Percentiles rank a stretch among this genome's conserved stretches.
These are phyloP conservation scores for Eupristina koningsbergeri DNA, from an alignment of 1,140 invertebrate genomes.

Conservation along the genomic window DNA sequence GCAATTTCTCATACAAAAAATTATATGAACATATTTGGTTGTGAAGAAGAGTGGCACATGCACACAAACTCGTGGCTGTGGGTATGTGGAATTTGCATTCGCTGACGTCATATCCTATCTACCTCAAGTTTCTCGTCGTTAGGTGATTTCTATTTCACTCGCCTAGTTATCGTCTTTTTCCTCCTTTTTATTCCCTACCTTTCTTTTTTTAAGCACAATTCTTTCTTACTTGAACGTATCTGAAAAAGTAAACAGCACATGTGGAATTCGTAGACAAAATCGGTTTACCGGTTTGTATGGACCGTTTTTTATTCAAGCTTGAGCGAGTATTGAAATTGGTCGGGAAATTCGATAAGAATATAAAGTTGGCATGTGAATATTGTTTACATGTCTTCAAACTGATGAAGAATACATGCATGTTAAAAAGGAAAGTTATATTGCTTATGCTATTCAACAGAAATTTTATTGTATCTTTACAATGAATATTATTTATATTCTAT, in stretches of 20 bases:
- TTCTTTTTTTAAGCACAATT: not conserved
- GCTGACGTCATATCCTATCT: constrained; percentile 58
- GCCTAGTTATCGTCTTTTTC: not conserved
- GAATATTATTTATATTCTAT: too few relatives aligned
- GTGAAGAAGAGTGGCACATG: constrained; percentile 57
- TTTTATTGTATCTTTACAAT: not conserved
- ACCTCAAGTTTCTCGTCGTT: constrained; percentile 27
- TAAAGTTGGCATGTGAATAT: constrained; percentile 20
- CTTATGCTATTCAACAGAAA: not conserved
- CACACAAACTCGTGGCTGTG: not conserved
- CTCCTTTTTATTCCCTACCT: not conserved
- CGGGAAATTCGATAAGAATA: constrained; percentile 36
- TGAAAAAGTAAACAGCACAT: constrained; percentile 21
- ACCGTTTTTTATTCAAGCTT: constrained; percentile 22
- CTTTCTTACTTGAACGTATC: not conserved
- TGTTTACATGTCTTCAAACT: constrained; percentile 34
- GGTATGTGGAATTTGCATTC: constrained; percentile 57
- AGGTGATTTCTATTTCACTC: constrained; percentile 27
- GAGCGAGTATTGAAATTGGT: constrained; percentile 16
- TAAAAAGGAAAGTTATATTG: not conserved
- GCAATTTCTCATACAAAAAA: constrained; percentile 40
- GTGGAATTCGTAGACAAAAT: constrained; percentile 30
- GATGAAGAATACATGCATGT: constrained; percentile 52
- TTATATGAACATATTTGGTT: constrained; percentile 57
- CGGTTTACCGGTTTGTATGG: constrained; percentile 20